phyloP scores from a whole-genome alignment of 30 jellyfish, hydroid and myxozoan genomes.

The Chironex yamaguchii region DNA sequence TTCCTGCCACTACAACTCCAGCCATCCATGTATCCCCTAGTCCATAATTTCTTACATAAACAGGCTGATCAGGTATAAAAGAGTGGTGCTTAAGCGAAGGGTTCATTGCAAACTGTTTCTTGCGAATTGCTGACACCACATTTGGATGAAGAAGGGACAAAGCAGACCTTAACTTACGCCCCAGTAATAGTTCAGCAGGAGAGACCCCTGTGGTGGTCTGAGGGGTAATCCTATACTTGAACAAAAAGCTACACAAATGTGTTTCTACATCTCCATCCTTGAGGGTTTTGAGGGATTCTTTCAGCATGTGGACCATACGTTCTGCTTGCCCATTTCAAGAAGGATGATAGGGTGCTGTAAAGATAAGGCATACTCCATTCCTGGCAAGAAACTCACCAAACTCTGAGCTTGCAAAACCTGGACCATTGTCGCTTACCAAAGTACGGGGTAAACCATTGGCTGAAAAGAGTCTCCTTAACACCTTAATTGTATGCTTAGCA shows the following conservation, averaged over 20 bases:
- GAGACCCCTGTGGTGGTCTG: background rate
- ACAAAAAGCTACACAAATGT: background rate
- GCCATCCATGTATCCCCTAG: background rate
- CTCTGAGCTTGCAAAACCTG: no score
- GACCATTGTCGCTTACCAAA: background rate
- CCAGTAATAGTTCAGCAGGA: background rate
- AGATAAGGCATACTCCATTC: background rate
- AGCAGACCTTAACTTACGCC: background rate
- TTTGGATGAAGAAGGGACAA: background rate
- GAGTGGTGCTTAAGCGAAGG: background rate
- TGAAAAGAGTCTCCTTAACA: background rate
- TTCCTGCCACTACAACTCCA: background rate
- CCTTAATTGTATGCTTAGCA: background rate
- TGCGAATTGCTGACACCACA: background rate
- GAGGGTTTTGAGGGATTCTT: background rate
- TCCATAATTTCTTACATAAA: background rate
- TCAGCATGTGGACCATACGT: background rate
- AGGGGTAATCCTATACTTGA: background rate
- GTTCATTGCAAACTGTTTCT: background rate
- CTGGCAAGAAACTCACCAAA: slow-evolving; percentile 1
- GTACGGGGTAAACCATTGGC: background rate
- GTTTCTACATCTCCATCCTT: background rate
- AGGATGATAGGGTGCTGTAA: background rate
- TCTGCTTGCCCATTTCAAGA: background rate
- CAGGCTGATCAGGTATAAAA: background rate